These are phyloP conservation scores for Coleophora deauratella DNA, from an alignment of 2,888 invertebrate species.

Conservation along the genomic window DNA sequence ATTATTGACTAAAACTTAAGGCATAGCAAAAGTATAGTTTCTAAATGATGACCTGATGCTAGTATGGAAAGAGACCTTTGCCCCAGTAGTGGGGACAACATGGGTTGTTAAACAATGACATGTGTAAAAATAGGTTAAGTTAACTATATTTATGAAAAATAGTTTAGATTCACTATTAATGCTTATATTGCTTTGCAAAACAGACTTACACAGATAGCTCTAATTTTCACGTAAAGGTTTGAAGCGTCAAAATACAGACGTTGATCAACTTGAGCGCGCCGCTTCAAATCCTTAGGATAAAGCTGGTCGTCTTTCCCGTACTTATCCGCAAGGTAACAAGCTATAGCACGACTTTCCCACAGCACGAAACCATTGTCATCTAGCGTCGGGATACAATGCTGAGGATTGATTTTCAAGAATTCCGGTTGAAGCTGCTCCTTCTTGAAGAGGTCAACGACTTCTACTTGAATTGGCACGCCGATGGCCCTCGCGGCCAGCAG, in stretches of 20 bases:
- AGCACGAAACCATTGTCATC: constrained; percentile 78
- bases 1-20: too few species aligned
- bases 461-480: constrained; percentile 62
- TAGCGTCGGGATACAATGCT: constrained; percentile 79
- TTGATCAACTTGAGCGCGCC: constrained; percentile 75
- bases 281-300: constrained; percentile 75
- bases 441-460: constrained; percentile 70
- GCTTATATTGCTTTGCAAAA: neutral
- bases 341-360: constrained; percentile 81
- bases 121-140: too few species aligned
- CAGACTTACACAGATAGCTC: constrained; percentile 77
- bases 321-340: constrained; percentile 75
- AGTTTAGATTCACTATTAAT: too few species aligned
- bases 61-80: too few species aligned
- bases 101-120: too few species aligned
- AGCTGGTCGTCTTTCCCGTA: constrained; percentile 75
- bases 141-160: too few species aligned
- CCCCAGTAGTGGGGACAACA: too few species aligned
- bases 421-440: constrained; percentile 75
- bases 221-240: constrained; percentile 75
- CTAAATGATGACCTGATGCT: too few species aligned
- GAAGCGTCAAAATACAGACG: constrained; percentile 77
- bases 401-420: constrained; percentile 77
- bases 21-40: too few species aligned
- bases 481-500: constrained; percentile 74